A percentile compares a stretch with the other conserved stretches of the same genome.
phyloP scores from a whole-genome alignment of 2,113 vertebrate genomes.

The Ailurus styani region DNA sequence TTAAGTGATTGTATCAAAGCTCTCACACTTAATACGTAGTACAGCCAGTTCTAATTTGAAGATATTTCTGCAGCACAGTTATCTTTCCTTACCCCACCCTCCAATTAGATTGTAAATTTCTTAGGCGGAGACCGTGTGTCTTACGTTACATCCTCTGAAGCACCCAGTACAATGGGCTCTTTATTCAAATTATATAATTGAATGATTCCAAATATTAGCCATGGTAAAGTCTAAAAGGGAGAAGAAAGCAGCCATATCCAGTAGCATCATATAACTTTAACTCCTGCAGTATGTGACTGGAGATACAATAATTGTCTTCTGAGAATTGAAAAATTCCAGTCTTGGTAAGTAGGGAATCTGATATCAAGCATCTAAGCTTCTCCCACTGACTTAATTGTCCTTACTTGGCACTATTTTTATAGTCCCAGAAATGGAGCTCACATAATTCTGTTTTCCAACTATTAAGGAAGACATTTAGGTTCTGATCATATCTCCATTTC shows the following conservation, averaged over 20 bases:
- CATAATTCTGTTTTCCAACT: not conserved
- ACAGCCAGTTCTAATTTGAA: not conserved
- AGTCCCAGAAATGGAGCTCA: not conserved
- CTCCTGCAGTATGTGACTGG: not conserved
- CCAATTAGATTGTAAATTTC: not conserved
- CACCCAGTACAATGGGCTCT: not conserved
- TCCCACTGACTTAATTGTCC: not conserved
- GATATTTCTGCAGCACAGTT: not conserved
- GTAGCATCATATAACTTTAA: not conserved
- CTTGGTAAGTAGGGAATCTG: not conserved
- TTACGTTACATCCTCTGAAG: not conserved
- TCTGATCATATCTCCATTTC: not conserved
- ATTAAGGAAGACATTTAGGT: not conserved
- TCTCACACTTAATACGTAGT: not conserved
- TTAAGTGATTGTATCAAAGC: not conserved
- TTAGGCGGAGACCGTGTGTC: not conserved
- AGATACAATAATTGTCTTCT: not conserved
- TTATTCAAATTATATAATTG: not conserved
- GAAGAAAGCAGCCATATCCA: not conserved
- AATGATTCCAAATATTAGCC: not conserved
- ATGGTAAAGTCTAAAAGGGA: not conserved
- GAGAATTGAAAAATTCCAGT: not conserved
- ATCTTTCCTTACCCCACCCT: not conserved
- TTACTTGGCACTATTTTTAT: not conserved
- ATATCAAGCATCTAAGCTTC: not conserved